Percentiles rank a stretch among this genome's conserved stretches.
Conservation (phyloP, 2,888 invertebrate species). For the Acrobasis suavella region DNA sequence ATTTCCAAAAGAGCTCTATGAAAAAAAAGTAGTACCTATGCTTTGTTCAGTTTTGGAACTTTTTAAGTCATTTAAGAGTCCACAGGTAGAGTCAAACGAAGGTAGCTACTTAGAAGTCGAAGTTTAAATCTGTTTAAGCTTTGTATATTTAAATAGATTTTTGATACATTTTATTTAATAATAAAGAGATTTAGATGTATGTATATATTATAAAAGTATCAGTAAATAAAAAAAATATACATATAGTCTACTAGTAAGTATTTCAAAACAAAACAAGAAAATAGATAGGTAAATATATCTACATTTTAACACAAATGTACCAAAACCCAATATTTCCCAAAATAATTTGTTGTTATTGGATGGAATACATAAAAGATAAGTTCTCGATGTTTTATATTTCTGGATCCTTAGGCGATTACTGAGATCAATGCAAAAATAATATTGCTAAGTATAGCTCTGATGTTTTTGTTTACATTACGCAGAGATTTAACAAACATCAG, state of each 20-base stretch:
- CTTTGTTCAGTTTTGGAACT: background rate
- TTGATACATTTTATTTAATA: background rate
- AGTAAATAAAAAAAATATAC: too few species aligned
- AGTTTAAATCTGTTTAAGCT: too few species aligned
- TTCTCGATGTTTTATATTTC: background rate
- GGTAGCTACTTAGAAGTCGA: background rate
- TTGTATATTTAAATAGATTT: background rate
- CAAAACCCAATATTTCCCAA: too few species aligned
- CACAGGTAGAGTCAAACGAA: background rate
- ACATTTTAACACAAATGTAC: too few species aligned
- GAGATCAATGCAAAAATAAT: background rate
- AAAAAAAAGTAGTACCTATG: background rate
- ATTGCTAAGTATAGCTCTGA: background rate
- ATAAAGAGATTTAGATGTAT: too few species aligned
- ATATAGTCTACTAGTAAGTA: too few species aligned
- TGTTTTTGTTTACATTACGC: constrained; percentile 5
- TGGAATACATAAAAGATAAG: too few species aligned
- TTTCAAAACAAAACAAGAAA: too few species aligned
- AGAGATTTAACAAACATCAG: background rate
- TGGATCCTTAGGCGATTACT: background rate
- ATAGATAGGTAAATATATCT: too few species aligned
- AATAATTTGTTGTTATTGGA: too few species aligned
- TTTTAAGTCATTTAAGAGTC: too few species aligned
- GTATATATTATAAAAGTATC: too few species aligned
- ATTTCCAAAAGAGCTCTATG: background rate